Base-by-base conservation (phyloP, 1,140 invertebrate species). In the Dolichoris vasculosae region DNA sequence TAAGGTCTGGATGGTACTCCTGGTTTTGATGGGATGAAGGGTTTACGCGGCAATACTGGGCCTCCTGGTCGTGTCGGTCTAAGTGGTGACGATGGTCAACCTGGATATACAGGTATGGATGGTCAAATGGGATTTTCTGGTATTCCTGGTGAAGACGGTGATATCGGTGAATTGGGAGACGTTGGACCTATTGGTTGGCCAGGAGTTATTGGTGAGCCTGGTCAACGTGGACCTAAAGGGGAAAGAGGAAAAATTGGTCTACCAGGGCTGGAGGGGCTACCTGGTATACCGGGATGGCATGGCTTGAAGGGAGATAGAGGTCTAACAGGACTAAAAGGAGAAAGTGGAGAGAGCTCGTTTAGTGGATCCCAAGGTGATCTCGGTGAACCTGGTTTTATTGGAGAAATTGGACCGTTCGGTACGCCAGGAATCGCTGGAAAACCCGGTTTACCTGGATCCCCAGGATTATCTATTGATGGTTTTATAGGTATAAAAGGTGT, bases 291-390 rank as follows among this genome's bases (percentile, higher is more conserved):
- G 55, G 95, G 95, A 63, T 73, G 88, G 13, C 89, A 89, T 73
- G 95, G 95, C 55, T 82, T 88, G 0, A 84, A 87, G n/a, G 94
- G 95, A 88, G 88, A 90, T 26, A 71, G 89, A 67, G 94, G 94
- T 82, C 78, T 85, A 35, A 86, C 89, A 20, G 94, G 94, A 0
- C 40, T 89, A 0, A 80, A 89, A 64, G 94, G 94, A 63, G 64
- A 87, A 46, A 92, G 87, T 69, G 95, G 94, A 40, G 92, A 94
- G 26, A 93, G 93, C 67, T 91, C 95, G 2, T 95, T 94, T 82
- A 94, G 94, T 86, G 96, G 96, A 78, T 92, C 94, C 26, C 96
- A 96, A 91, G 96, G 96, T 85, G 94, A 94, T 26, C 82, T 89
- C 8, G 96, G 96, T 30, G 94, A 94, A 64, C 88, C 90, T 43